Percentiles rank a stretch among this genome's conserved stretches.
Evolutionary conservation across 2,888 invertebrate genomes (phyloP).

Genomic region (Dyspetes luteomarginatus): DNA sequence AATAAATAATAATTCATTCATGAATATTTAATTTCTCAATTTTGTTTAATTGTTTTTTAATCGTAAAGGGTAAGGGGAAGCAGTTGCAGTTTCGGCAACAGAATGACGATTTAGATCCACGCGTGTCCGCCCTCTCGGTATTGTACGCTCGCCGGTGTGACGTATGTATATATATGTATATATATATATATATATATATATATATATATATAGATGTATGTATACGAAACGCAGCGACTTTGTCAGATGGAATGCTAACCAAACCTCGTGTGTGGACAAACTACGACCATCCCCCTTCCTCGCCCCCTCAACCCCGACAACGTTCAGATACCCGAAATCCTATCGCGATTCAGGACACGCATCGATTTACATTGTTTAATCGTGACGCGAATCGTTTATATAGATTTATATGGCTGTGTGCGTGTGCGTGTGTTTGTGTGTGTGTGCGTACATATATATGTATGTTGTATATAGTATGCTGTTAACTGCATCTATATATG

Average conservation of each 20-base stretch:
- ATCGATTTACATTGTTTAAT: conserved; percentile 68
- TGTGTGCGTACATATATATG: neutral
- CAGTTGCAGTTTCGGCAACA: conserved; percentile 39
- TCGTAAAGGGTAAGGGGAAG: conserved; percentile 4
- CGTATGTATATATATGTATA: neutral
- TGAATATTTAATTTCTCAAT: neutral
- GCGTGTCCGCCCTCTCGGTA: conserved; percentile 9
- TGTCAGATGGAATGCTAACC: conserved; percentile 50
- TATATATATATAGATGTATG: neutral
- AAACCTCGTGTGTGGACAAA: conserved; percentile 55
- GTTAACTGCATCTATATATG: conserved; percentile 10
- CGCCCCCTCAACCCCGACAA: conserved; percentile 40
- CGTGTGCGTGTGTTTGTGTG: neutral
- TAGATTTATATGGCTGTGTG: conserved; percentile 17
- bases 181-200: neutral
- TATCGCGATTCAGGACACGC: conserved; percentile 65
- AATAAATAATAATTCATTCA: conserved; percentile 2
- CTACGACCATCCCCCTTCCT: conserved; percentile 32
- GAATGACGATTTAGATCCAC: conserved; percentile 37
- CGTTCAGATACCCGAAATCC: conserved; percentile 61
- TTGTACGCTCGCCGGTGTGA: conserved; percentile 29
- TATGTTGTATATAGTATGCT: neutral
- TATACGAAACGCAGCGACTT: conserved; percentile 18
- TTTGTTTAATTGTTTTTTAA: neutral
- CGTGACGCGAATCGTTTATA: conserved; percentile 56